Evolutionary conservation across 92 coral and sea anemone genomes (phyloP).

Genomic region (Pocillopora meandrina): DNA sequence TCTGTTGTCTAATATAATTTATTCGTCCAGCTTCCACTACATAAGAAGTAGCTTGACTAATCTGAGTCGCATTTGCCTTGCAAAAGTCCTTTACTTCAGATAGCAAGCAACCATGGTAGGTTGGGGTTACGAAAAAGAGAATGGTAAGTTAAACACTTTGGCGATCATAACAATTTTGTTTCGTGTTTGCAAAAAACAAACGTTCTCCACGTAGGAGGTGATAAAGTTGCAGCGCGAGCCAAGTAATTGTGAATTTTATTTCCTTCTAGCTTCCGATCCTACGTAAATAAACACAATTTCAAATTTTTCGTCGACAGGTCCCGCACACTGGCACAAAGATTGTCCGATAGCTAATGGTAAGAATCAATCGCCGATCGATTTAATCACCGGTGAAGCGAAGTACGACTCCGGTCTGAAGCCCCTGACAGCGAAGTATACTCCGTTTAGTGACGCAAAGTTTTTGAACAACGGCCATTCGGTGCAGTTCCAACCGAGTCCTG

Average conservation of each 20-base stretch:
- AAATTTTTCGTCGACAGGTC: slow-evolving; percentile 49
- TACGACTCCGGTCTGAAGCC: slow-evolving; percentile 60
- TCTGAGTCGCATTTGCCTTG: slow-evolving; percentile 4
- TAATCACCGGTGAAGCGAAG: slow-evolving; percentile 43
- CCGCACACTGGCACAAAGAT: slow-evolving; percentile 66
- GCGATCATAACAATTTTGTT: not conserved
- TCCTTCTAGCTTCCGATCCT: not conserved
- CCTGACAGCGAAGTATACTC: slow-evolving; percentile 24
- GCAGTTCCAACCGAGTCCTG: slow-evolving; percentile 15
- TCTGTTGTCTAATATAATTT: not conserved
- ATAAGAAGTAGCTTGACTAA: not conserved
- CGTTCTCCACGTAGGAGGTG: not conserved
- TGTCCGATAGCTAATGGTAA: slow-evolving; percentile 70
- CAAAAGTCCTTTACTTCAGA: not conserved
- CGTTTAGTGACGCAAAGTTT: slow-evolving; percentile 18
- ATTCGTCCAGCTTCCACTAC: slow-evolving; percentile 18
- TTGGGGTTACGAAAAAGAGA: slow-evolving; percentile 30
- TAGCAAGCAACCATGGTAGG: slow-evolving; percentile 11
- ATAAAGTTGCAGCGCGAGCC: not conserved
- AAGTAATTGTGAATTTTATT: not conserved
- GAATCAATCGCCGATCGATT: slow-evolving; percentile 90
- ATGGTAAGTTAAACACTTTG: not conserved
- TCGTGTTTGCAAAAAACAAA: not conserved
- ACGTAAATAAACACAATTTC: not conserved
- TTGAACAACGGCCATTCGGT: slow-evolving; percentile 56